These are phyloP conservation scores for Sparus aurata DNA, from an alignment of 2,797 vertebrate genomes.

Conservation along the genomic window DNA sequence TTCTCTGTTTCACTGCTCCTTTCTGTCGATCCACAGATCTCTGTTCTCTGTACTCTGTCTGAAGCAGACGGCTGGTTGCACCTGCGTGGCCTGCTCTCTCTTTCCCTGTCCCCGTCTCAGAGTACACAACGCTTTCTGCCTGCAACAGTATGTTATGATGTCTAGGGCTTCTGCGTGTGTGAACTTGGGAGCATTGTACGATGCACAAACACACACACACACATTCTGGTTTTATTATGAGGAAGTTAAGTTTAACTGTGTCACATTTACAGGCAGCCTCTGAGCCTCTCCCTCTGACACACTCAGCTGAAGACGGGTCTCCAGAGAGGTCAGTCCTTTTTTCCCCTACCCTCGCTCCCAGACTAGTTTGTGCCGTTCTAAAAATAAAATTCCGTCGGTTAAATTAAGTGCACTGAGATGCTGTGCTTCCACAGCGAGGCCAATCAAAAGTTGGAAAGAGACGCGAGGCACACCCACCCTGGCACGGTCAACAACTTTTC, in stretches of 20 bases:
- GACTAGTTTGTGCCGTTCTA: constrained; percentile 63
- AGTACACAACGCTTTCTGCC: constrained; percentile 62
- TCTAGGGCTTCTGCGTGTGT: constrained; percentile 20
- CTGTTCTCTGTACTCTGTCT: constrained; percentile 35
- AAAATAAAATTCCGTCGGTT: constrained; percentile 83
- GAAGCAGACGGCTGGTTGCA: constrained; percentile 45
- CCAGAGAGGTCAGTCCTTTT: constrained; percentile 37
- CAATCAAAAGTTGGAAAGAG: constrained; percentile 60
- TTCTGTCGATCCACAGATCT: constrained; percentile 6
- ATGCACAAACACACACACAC: constrained; percentile 18
- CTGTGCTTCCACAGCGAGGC: constrained; percentile 48
- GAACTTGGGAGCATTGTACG: not conserved
- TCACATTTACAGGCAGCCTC: constrained; percentile 30
- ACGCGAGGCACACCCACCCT: constrained; percentile 30
- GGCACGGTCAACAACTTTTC: constrained; percentile 34
- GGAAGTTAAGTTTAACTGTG: constrained; percentile 36
- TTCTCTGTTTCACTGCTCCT: constrained; percentile 43
- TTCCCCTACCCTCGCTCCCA: constrained; percentile 42
- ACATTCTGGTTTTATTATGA: constrained; percentile 26
- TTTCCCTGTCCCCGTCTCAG: not conserved
- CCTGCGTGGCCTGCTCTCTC: constrained; percentile 38
- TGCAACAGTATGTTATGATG: constrained; percentile 32
- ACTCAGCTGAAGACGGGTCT: constrained; percentile 32
- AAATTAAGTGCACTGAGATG: constrained; percentile 81
- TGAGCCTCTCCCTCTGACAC: constrained; percentile 14